phyloP scores from a whole-genome alignment of 2,113 vertebrate genomes.

The Lethenteron reissneri region DNA sequence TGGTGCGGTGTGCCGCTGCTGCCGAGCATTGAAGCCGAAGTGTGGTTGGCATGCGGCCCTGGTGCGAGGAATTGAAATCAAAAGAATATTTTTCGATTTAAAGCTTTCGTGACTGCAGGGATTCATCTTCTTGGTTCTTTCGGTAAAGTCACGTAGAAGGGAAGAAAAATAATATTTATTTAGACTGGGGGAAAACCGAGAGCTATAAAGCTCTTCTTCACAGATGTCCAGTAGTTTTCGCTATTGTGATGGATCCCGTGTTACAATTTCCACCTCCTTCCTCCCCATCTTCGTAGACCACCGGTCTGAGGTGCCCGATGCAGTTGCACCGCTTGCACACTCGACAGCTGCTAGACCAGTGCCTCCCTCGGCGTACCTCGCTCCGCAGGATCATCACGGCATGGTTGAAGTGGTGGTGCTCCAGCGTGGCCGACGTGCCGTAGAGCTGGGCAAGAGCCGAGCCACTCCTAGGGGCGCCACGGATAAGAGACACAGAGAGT shows the following conservation, averaged over 20 bases:
- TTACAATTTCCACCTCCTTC: neutral
- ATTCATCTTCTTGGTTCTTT: too few species aligned
- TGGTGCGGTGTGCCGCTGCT: too few species aligned
- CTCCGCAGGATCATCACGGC: constrained; percentile 99
- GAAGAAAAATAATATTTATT: too few species aligned
- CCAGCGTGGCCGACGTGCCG: constrained; percentile 85
- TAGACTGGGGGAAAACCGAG: neutral
- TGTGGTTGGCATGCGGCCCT: too few species aligned
- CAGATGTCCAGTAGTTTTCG: neutral
- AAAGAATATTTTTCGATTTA: too few species aligned
- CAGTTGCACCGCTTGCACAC: neutral
- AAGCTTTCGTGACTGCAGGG: too few species aligned
- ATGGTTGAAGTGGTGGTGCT: constrained; percentile 98
- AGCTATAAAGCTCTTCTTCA: neutral
- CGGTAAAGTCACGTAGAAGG: too few species aligned
- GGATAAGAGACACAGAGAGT: constrained; percentile 2
- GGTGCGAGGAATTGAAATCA: too few species aligned
- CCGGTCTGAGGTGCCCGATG: neutral
- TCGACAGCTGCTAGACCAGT: neutral
- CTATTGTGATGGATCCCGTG: too few species aligned
- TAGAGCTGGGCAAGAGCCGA: constrained; percentile 89
- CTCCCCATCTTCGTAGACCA: neutral
- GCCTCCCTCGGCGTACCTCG: constrained; percentile 36
- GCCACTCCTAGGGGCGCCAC: constrained; percentile 39
- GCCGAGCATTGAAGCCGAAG: too few species aligned